These are phyloP conservation scores for Microctenopoma stevenorrisi DNA, from an alignment of 2,797 vertebrate species.

Conservation along the genomic window DNA sequence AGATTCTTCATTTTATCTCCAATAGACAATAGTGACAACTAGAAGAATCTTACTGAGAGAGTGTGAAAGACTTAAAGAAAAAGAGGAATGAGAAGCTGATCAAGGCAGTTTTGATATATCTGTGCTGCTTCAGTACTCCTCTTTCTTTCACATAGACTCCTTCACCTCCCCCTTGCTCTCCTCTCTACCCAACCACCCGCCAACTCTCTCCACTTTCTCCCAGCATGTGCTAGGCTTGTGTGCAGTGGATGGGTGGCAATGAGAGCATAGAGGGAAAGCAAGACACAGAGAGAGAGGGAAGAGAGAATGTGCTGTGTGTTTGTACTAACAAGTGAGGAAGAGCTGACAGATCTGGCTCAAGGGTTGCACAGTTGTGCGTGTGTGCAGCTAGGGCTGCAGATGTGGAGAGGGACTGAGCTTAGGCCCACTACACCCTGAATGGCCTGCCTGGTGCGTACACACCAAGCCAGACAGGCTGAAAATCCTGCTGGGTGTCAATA, in stretches of 20 bases:
- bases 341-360: constrained; percentile 62
- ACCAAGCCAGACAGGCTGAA: constrained; percentile 49
- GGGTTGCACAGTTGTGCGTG: constrained; percentile 35
- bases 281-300: constrained; percentile 21
- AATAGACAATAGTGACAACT: neutral
- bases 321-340: constrained; percentile 54
- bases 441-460: constrained; percentile 55
- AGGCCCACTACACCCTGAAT: constrained; percentile 38
- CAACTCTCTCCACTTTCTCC: constrained; percentile 67
- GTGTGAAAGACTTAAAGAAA: neutral
- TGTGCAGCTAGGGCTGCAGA: constrained; percentile 46
- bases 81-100: constrained; percentile 7
- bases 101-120: constrained; percentile 12
- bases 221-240: constrained; percentile 73
- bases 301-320: constrained; percentile 40
- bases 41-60: neutral
- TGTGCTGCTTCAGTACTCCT: constrained; percentile 16
- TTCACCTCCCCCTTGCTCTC: constrained; percentile 22
- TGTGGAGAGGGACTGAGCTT: constrained; percentile 40
- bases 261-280: constrained; percentile 40
- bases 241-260: constrained; percentile 57
- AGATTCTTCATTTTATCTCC: constrained; percentile 1
- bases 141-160: constrained; percentile 27
- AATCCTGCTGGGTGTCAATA: constrained; percentile 58
- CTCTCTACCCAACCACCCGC: constrained; percentile 39